Percentiles rank a stretch among this genome's conserved stretches.
phyloP scores from a whole-genome alignment of 2,888 invertebrate genomes.

The Sisyra terminalis region DNA sequence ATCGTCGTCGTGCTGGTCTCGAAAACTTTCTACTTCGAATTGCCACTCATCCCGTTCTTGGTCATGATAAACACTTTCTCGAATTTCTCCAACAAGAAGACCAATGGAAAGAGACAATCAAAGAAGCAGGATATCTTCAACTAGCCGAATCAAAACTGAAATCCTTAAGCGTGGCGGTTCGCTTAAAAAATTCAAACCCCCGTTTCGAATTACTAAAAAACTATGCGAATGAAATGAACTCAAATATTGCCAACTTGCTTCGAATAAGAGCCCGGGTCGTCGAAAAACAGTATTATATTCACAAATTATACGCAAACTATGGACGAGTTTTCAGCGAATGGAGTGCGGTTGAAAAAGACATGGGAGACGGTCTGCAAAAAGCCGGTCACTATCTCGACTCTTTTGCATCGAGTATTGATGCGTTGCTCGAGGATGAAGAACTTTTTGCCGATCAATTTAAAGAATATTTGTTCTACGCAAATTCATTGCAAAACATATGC shows the following conservation, averaged over 20 bases:
- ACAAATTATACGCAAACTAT: constrained; percentile 67
- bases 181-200: constrained; percentile 54
- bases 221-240: constrained; percentile 56
- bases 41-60: constrained; percentile 56
- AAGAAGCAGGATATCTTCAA: constrained; percentile 57
- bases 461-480: constrained; percentile 65
- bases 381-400: constrained; percentile 44
- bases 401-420: constrained; percentile 41
- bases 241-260: constrained; percentile 38
- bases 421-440: constrained; percentile 65
- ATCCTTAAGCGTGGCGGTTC: constrained; percentile 53
- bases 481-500: constrained; percentile 56
- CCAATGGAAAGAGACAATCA: constrained; percentile 62
- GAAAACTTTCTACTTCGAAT: constrained; percentile 66
- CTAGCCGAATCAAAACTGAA: constrained; percentile 67
- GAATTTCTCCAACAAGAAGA: constrained; percentile 64
- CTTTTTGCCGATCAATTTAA: constrained; percentile 68
- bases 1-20: constrained; percentile 61
- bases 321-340: constrained; percentile 72
- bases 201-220: constrained; percentile 58
- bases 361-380: constrained; percentile 61
- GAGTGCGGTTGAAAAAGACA: constrained; percentile 67
- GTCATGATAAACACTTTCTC: constrained; percentile 58
- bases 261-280: constrained; percentile 50
- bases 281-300: constrained; percentile 58